Evolutionary conservation across 1,140 invertebrate genomes (phyloP).

Genomic region (Cotesia typhae): DNA sequence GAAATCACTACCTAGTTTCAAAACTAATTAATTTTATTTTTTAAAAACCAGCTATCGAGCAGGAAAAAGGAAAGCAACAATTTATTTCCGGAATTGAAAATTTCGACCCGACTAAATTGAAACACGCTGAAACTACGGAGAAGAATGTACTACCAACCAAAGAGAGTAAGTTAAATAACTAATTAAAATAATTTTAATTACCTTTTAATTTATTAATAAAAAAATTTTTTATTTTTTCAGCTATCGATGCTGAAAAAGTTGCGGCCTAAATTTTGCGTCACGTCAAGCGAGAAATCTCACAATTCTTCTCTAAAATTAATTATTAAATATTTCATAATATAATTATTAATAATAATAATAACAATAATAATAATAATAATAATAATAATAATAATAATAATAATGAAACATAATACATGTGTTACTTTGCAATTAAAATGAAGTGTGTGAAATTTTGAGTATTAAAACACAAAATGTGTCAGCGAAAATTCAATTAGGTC

Average conservation of each 20-base stretch:
- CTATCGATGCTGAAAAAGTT: slow-evolving; percentile 56
- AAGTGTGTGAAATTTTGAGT: background rate
- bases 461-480: slow-evolving; percentile 12
- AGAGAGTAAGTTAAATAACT: slow-evolving; percentile 60
- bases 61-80: slow-evolving; percentile 87
- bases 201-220: background rate
- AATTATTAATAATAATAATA: slow-evolving; percentile 14
- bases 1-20: slow-evolving; percentile 16
- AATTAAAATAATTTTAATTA: background rate
- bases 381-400: slow-evolving; percentile 7
- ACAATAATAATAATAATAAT: slow-evolving; percentile 5
- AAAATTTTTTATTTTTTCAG: slow-evolving; percentile 46
- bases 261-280: slow-evolving; percentile 43
- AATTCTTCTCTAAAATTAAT: slow-evolving; percentile 16
- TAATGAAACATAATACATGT: slow-evolving; percentile 4
- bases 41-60: slow-evolving; percentile 76
- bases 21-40: slow-evolving; percentile 27
- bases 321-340: slow-evolving; percentile 4
- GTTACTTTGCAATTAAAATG: slow-evolving; percentile 10
- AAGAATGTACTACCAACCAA: slow-evolving; percentile 89
- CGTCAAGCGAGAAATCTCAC: slow-evolving; percentile 5
- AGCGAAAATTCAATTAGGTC: no score
- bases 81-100: slow-evolving; percentile 88
- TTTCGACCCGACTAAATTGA: slow-evolving; percentile 85
- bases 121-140: slow-evolving; percentile 88